A percentile compares a stretch with the other conserved stretches of the same genome.
phyloP scores from a whole-genome alignment of 64 coral and sea anemone species.

The Stichodactyla helianthus region DNA sequence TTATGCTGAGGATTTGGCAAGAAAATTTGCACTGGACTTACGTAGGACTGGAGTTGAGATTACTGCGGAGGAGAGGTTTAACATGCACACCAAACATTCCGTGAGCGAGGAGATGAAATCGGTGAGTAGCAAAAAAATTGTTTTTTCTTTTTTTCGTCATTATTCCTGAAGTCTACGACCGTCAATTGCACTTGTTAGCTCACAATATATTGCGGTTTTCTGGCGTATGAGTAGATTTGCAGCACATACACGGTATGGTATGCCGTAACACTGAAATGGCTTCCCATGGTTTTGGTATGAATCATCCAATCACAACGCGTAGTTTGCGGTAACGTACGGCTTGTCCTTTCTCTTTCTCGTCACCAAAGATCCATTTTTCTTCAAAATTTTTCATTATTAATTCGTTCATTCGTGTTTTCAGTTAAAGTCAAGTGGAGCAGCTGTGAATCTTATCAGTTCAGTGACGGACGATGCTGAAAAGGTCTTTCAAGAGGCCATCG shows the following conservation, averaged over 20 bases:
- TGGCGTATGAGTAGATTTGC: neutral
- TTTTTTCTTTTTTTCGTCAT: neutral
- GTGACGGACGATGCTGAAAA: constrained; percentile 90
- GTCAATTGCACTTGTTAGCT: too few species aligned
- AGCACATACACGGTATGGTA: neutral
- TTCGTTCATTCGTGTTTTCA: neutral
- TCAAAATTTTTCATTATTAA: neutral
- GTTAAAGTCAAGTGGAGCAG: constrained; percentile 65
- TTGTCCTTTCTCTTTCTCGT: neutral
- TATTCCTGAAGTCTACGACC: too few species aligned
- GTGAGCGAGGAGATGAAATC: constrained; percentile 67
- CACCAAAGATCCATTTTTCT: neutral
- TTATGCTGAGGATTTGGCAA: constrained; percentile 74
- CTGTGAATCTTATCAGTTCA: constrained; percentile 82
- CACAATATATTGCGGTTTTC: neutral
- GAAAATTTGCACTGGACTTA: constrained; percentile 70
- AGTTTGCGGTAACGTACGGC: too few species aligned
- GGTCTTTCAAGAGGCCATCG: constrained; percentile 93
- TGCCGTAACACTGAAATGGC: too few species aligned
- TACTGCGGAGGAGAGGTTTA: constrained; percentile 69
- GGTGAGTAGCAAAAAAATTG: constrained; percentile 1
- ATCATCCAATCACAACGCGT: too few species aligned
- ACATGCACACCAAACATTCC: constrained; percentile 56
- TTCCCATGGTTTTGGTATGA: too few species aligned
- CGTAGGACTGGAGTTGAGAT: constrained; percentile 70